Conservation (phyloP, 2,113 vertebrate species). For the Eubucco bourcierii region DNA sequence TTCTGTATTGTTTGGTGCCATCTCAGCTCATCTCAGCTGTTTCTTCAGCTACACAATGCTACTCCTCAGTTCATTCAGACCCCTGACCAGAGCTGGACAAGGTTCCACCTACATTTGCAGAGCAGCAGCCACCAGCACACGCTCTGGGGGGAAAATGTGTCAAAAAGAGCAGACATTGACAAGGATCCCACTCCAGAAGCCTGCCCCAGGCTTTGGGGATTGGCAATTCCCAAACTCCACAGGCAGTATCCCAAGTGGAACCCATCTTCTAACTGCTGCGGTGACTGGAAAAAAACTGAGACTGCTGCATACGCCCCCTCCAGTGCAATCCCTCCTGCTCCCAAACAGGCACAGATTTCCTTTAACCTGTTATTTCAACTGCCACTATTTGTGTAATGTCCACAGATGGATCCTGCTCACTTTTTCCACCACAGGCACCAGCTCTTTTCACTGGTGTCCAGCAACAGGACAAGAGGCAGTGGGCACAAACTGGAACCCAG, state of each 20-base stretch:
- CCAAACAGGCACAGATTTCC: not conserved
- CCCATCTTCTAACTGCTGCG: not conserved
- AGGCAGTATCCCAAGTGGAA: not conserved
- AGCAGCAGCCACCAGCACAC: accelerated
- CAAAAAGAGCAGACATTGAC: accelerated
- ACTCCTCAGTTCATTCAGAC: not conserved
- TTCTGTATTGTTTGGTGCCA: not conserved
- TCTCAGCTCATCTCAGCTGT: accelerated
- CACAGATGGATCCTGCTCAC: not conserved
- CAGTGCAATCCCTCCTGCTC: not conserved
- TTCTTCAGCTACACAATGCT: not conserved
- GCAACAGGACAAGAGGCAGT: too few species aligned
- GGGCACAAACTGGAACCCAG: too few species aligned
- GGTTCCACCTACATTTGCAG: not conserved
- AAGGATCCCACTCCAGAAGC: not conserved
- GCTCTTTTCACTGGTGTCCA: too few species aligned
- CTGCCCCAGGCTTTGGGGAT: not conserved
- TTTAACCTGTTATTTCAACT: not conserved
- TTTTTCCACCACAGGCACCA: not conserved
- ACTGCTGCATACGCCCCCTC: not conserved
- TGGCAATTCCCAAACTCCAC: not conserved
- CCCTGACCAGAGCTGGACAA: accelerated
- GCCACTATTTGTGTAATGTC: not conserved
- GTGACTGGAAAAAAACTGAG: not conserved
- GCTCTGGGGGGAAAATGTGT: accelerated